Percentiles rank a stretch among this genome's conserved stretches.
Conservation (phyloP, 2,797 vertebrate species). For the Pseudomugil tenellus region DNA sequence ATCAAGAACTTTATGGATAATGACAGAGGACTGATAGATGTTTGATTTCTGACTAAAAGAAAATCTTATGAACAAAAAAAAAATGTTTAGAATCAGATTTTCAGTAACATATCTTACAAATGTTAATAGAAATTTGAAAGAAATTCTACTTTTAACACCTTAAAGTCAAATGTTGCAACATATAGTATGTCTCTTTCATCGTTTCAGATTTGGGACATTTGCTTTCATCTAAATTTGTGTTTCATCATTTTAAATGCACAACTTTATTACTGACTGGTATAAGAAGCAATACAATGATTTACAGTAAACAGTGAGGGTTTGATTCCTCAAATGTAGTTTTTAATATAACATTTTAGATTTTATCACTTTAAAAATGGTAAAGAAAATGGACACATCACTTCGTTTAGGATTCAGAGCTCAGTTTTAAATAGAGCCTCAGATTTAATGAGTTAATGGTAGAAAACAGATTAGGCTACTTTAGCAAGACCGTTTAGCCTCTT, state of each 20-base stretch:
- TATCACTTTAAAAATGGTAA: too few species aligned
- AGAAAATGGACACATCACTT: too few species aligned
- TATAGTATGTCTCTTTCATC: neutral
- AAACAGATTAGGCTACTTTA: neutral
- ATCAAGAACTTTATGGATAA: slow-evolving; percentile 3
- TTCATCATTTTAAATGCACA: neutral
- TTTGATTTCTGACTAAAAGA: neutral
- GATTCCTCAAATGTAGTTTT: neutral
- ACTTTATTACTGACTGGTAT: neutral
- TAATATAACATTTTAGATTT: neutral
- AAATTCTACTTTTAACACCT: neutral
- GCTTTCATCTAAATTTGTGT: neutral
- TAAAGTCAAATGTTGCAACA: neutral
- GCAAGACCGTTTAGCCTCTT: neutral
- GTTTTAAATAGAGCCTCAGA: neutral
- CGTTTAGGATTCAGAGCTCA: neutral
- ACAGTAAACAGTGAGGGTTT: neutral
- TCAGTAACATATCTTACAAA: neutral
- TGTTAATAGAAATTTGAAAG: too few species aligned
- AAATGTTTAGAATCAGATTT: neutral
- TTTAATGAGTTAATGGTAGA: neutral
- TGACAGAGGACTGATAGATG: neutral
- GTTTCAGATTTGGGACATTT: neutral
- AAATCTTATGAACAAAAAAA: neutral
- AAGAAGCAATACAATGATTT: neutral